Percentiles rank a stretch among this genome's conserved stretches.
phyloP scores from a whole-genome alignment of 1,140 invertebrate species.

The Drosophila melanogaster region Release_6_plus_ISO1_MT NC_004354.4:16356501-16357000 shows the following conservation, averaged over 20 bases:
- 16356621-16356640: no score
- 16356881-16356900: constrained; percentile 99
- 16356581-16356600: no score
- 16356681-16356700: constrained; percentile 40
- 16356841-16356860: constrained; percentile 99
- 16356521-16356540: no score
- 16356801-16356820: constrained; percentile 99
- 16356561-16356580: no score
- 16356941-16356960: constrained; percentile 97
- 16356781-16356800: constrained; percentile 99
- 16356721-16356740: constrained; percentile 75
- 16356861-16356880: constrained; percentile 98
- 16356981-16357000: constrained; percentile 99
- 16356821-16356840: constrained; percentile 98
- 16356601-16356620: no score
- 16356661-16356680: neutral
- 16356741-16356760: constrained; percentile 88
- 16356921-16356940: constrained; percentile 98
- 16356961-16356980: constrained; percentile 99
- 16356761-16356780: constrained; percentile 99
- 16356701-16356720: constrained; percentile 69
- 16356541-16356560: no score
- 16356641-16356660: constrained; percentile 9
- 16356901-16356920: constrained; percentile 98
- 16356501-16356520: neutral